Evolutionary conservation across 2,888 invertebrate genomes (phyloP).

Genomic region (Galeopsomyia nigrocyanea): DNA sequence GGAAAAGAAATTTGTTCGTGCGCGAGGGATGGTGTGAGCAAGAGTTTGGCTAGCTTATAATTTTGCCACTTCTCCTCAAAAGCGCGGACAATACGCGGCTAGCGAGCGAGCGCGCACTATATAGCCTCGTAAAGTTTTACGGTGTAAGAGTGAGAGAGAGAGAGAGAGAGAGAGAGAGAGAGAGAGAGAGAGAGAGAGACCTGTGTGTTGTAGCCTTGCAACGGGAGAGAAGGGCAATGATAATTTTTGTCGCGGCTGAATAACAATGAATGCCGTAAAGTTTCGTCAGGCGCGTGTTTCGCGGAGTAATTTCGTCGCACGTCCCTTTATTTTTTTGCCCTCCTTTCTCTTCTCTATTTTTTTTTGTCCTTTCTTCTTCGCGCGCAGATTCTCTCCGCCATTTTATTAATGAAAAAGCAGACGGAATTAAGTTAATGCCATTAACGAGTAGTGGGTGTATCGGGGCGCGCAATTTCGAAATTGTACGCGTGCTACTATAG

Average conservation of each 20-base stretch:
- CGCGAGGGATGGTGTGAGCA: too few relatives aligned
- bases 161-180: too few relatives aligned
- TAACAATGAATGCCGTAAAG: constrained; percentile 35
- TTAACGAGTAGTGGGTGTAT: constrained; percentile 13
- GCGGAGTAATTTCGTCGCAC: constrained; percentile 12
- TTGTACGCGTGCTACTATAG: too few relatives aligned
- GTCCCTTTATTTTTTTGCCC: background rate
- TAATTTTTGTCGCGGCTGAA: constrained; percentile 39
- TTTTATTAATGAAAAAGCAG: constrained; percentile 14
- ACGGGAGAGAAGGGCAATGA: constrained; percentile 18
- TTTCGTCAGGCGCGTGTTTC: constrained; percentile 4
- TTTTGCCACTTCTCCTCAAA: background rate
- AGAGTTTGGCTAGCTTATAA: too few relatives aligned
- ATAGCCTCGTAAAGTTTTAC: constrained; percentile 31
- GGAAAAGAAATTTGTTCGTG: too few relatives aligned
- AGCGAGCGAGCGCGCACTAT: background rate
- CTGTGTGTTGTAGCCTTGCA: constrained; percentile 3
- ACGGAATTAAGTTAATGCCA: background rate
- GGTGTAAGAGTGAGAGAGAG: background rate
- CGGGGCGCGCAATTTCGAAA: too few relatives aligned
- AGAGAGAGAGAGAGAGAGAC: too few relatives aligned
- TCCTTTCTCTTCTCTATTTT: background rate
- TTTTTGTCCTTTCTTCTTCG: background rate
- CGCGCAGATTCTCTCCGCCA: background rate
- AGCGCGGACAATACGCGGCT: constrained; percentile 2